phyloP scores from a whole-genome alignment of 2,888 invertebrate genomes.

The Apocheima hispidaria region DNA sequence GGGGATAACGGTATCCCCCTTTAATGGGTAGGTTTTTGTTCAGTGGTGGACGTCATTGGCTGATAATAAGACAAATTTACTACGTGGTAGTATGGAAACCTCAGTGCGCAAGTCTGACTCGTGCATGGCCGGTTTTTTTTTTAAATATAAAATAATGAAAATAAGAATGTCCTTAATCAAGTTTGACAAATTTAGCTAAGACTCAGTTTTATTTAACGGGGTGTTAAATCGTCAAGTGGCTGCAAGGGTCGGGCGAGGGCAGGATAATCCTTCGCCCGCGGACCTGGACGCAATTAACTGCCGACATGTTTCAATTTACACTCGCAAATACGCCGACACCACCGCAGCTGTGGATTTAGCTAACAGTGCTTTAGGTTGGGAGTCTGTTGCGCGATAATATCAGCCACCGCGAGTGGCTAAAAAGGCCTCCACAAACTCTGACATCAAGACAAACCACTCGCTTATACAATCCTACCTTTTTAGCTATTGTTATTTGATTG shows the following conservation, averaged over 20 bases:
- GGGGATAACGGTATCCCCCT: too few species aligned
- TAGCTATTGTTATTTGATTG: too few species aligned
- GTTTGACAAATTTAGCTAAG: constrained; percentile 15
- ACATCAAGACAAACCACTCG: too few species aligned
- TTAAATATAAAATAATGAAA: not conserved
- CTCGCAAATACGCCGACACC: constrained; percentile 75
- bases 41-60: too few species aligned
- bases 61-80: too few species aligned
- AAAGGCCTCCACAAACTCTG: too few species aligned
- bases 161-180: not conserved
- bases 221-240: constrained; percentile 44
- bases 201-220: constrained; percentile 44
- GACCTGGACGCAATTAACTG: constrained; percentile 80
- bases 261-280: constrained; percentile 68
- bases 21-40: too few species aligned
- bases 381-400: constrained; percentile 31
- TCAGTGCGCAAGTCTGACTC: too few species aligned
- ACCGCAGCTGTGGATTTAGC: constrained; percentile 30
- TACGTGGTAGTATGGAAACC: too few species aligned
- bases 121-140: too few species aligned
- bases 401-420: not conserved
- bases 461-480: too few species aligned
- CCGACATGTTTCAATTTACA: constrained; percentile 84
- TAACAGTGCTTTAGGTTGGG: constrained; percentile 18
- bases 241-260: constrained; percentile 57